Evolutionary conservation across 2,888 invertebrate species (phyloP).

Genomic region (Nineta flava): DNA sequence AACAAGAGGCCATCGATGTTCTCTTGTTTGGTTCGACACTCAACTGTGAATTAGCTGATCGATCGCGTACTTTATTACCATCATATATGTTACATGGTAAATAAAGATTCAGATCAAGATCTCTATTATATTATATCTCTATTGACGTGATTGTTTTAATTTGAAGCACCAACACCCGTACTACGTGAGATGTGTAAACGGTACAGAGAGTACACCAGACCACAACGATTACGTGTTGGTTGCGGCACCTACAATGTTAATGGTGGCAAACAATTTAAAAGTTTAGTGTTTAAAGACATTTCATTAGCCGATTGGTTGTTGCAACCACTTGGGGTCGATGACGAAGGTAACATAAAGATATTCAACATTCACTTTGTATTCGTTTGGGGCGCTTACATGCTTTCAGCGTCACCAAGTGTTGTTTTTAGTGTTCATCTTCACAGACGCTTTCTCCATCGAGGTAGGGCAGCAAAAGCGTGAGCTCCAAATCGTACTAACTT

Average conservation of each 20-base stretch:
- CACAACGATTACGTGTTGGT: slow-evolving; percentile 58
- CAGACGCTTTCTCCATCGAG: too few species aligned
- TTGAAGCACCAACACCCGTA: slow-evolving; percentile 59
- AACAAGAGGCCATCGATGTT: slow-evolving; percentile 96
- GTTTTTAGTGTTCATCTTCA: too few species aligned
- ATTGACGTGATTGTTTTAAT: slow-evolving; percentile 5
- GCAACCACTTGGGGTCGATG: slow-evolving; percentile 14
- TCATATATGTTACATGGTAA: slow-evolving; percentile 68
- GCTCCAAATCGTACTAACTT: too few species aligned
- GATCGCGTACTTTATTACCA: slow-evolving; percentile 75
- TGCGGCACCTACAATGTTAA: slow-evolving; percentile 99
- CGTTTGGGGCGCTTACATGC: too few species aligned
- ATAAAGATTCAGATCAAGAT: slow-evolving; percentile 6
- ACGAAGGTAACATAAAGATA: background rate
- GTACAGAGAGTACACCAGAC: slow-evolving; percentile 59
- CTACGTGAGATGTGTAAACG: slow-evolving; percentile 73
- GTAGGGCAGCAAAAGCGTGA: too few species aligned
- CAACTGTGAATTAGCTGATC: slow-evolving; percentile 81
- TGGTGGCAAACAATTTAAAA: slow-evolving; percentile 95
- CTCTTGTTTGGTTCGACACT: slow-evolving; percentile 82
- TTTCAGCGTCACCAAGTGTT: too few species aligned
- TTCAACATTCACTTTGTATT: too few species aligned
- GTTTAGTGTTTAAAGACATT: slow-evolving; percentile 83
- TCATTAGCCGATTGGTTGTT: slow-evolving; percentile 79
- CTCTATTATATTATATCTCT: background rate